Evolutionary conservation across 1,140 invertebrate species (phyloP).

Genomic region (Spodoptera frugiperda): DNA sequence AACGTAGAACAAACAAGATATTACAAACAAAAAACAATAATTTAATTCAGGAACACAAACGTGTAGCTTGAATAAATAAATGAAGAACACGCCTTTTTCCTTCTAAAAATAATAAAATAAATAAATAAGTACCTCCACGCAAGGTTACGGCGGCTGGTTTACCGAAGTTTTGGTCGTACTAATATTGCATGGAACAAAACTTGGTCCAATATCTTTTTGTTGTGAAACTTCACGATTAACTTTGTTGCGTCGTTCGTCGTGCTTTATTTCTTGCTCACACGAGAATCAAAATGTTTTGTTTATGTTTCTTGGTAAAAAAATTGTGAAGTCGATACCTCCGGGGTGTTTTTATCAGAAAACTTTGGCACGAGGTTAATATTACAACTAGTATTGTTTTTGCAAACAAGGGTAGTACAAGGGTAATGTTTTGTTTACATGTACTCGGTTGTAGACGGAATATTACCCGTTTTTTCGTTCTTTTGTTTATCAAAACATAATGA

Average conservation of each 20-base stretch:
- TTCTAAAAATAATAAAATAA: background rate
- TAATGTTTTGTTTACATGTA: no score
- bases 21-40: no score
- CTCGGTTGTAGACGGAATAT: no score
- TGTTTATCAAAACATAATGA: no score
- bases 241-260: conserved; percentile 29
- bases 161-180: background rate
- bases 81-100: no score
- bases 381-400: no score
- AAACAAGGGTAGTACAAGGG: no score
- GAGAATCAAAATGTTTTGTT: conserved; percentile 15
- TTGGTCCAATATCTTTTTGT: conserved; percentile 30
- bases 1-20: no score
- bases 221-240: conserved; percentile 32
- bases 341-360: background rate
- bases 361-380: background rate
- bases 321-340: conserved; percentile 3
- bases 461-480: no score
- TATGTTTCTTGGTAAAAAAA: conserved; percentile 19
- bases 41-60: no score
- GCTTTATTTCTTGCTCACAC: conserved; percentile 25
- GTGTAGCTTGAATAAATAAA: no score
- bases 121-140: conserved; percentile 6
- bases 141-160: background rate
- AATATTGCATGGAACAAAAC: conserved; percentile 13